Evolutionary conservation across 1,140 invertebrate species (phyloP).

Genomic region (Polypedilum pembai): DNA sequence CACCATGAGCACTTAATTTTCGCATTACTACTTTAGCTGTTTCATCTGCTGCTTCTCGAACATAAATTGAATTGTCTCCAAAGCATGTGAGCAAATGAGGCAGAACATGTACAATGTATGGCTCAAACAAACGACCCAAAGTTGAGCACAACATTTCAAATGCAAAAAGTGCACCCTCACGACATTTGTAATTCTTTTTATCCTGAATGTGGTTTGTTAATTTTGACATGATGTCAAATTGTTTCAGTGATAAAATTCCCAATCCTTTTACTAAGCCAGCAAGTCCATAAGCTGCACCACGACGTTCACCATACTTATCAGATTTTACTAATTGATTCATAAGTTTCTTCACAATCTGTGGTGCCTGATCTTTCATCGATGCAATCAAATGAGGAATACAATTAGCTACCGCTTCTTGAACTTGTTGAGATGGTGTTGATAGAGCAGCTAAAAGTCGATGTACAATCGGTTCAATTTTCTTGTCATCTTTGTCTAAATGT

Average conservation of each 20-base stretch:
- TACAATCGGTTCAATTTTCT: constrained; percentile 85
- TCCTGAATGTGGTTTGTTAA: constrained; percentile 92
- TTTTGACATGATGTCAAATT: constrained; percentile 91
- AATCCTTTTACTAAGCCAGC: constrained; percentile 90
- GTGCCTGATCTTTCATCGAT: constrained; percentile 83
- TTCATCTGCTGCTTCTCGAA: constrained; percentile 85
- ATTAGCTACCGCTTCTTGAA: constrained; percentile 96
- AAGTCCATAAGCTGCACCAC: constrained; percentile 81
- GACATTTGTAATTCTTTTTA: constrained; percentile 87
- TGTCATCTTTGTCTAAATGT: constrained; percentile 87
- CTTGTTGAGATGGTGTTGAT: constrained; percentile 92
- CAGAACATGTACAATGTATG: constrained; percentile 95
- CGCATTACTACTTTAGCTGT: constrained; percentile 95
- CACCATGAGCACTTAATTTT: constrained; percentile 91
- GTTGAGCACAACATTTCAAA: constrained; percentile 96
- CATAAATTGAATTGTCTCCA: constrained; percentile 88
- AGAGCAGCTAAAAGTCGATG: constrained; percentile 82
- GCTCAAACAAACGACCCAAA: constrained; percentile 93
- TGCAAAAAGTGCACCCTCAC: constrained; percentile 94
- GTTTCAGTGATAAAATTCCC: constrained; percentile 90
- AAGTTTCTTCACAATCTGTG: constrained; percentile 78
- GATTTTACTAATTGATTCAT: constrained; percentile 83
- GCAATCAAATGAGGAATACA: constrained; percentile 90
- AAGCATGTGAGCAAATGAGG: constrained; percentile 93
- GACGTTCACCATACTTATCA: constrained; percentile 86